phyloP scores from a whole-genome alignment of 2,797 vertebrate species.

The Centropyge bicolor region DNA sequence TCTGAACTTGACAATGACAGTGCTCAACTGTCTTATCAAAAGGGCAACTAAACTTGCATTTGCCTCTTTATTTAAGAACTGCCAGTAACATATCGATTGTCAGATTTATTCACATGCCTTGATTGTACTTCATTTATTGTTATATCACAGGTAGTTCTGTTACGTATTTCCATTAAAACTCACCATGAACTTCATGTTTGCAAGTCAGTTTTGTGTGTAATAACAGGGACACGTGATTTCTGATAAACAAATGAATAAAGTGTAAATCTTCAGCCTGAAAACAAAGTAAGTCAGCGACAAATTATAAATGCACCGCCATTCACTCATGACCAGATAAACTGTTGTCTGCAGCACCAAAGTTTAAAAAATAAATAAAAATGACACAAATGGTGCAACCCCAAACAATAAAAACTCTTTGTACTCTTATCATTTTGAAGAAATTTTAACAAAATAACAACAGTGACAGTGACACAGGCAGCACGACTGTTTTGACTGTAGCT shows the following conservation, averaged over 20 bases:
- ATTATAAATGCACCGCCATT: conserved; percentile 11
- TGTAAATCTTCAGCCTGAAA: background rate
- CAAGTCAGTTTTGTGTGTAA: background rate
- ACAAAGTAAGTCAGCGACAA: conserved; percentile 11
- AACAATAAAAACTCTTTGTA: conserved; percentile 6
- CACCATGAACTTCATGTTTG: background rate
- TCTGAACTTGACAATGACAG: background rate
- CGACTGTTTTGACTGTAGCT: background rate
- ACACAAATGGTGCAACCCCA: conserved; percentile 9
- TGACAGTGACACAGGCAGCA: background rate
- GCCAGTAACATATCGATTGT: conserved; percentile 16
- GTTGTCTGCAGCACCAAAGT: conserved; percentile 22
- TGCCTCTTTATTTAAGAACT: conserved; percentile 53
- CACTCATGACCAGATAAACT: conserved; percentile 6
- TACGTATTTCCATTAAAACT: conserved; percentile 10
- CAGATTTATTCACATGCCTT: conserved; percentile 44
- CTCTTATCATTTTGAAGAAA: conserved; percentile 12
- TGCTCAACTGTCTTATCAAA: conserved; percentile 11
- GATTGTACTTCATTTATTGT: conserved; percentile 14
- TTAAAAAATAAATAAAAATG: background rate
- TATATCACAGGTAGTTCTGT: conserved; percentile 12
- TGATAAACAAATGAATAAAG: background rate
- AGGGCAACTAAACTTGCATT: background rate
- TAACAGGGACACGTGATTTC: background rate
- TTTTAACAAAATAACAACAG: background rate